Base-by-base conservation (phyloP, 2,113 vertebrate genomes). In the Orientallactaga bullata region DNA sequence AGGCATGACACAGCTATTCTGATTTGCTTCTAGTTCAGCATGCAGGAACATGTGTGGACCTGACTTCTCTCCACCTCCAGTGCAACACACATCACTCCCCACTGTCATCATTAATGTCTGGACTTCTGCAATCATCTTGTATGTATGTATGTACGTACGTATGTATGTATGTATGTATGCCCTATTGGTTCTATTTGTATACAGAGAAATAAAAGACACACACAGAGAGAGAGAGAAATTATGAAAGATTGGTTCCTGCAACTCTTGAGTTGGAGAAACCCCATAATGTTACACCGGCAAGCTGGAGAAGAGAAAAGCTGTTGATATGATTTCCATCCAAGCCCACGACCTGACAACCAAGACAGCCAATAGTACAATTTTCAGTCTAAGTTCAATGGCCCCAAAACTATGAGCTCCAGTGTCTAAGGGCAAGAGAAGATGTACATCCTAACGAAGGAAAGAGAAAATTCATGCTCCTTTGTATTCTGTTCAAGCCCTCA, bases 61-160 rank as follows among this genome's bases (percentile, higher is more conserved):
- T 55, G 23, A 20, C 30, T 18, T 28, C 84, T 42, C 35, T 60
- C 51, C 61, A 4, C 35, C 61, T 74, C 35, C 77, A 32, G 12
- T 0, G 35, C 26, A 63, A 13, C 26, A 0, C 1, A 23, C 42
- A 47, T 24, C 18, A 21, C 3, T 16, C 35, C 17, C n/a, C 0
- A 0, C 12, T 35, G 23, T 32, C 37, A 42, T 24, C 37, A 30
- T 35, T 32, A 30, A 37, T 63, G 26, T n/a, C 17, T 60, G 35
- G 66, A 30, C 26, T 26, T 81, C 69, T 30, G 23, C 9, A 60
- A 11, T 71, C 24, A 24, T 79, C 17, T 37, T 61, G 26, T 3
- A 10, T 10, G 7, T 72, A 8, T 47, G 8, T 47, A 47, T 47
- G 42, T n/a, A n/a, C n/a, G n/a, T n/a, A n/a, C n/a, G n/a, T n/a